Conservation (phyloP, 1,140 invertebrate species). For the Orchestia grillus region DNA sequence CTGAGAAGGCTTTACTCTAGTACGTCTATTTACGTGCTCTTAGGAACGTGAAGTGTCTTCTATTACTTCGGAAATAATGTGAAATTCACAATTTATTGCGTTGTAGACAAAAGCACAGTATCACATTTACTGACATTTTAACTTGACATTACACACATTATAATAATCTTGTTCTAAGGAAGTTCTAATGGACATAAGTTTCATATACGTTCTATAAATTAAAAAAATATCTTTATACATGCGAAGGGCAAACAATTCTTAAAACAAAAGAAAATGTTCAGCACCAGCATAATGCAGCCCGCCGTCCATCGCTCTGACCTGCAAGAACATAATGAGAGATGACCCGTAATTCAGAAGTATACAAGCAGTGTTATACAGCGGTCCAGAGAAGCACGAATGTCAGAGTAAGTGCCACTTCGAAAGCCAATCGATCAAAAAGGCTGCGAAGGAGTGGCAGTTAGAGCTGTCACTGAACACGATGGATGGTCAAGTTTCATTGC, state of each 20-base stretch:
- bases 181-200: background rate
- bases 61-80: too few relatives aligned
- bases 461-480: slow-evolving; percentile 53
- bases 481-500: slow-evolving; percentile 48
- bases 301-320: background rate
- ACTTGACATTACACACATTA: background rate
- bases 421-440: slow-evolving; percentile 32
- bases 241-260: background rate
- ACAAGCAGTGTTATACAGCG: slow-evolving; percentile 31
- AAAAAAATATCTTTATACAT: background rate
- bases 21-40: too few relatives aligned
- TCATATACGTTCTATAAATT: background rate
- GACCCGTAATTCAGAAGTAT: slow-evolving; percentile 20
- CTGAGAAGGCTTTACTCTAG: too few relatives aligned
- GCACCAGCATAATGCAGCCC: background rate
- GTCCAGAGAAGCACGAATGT: slow-evolving; percentile 41
- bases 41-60: too few relatives aligned
- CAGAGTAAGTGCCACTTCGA: slow-evolving; percentile 44
- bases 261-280: background rate
- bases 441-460: slow-evolving; percentile 47
- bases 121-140: background rate
- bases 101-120: background rate
- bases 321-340: slow-evolving; percentile 41
- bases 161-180: too few relatives aligned
- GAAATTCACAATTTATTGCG: too few relatives aligned